Evolutionary conservation across 2,888 invertebrate species (phyloP), one percentile per base, ranked within the genome.

Genomic region (Apodemia mormo): DNA sequence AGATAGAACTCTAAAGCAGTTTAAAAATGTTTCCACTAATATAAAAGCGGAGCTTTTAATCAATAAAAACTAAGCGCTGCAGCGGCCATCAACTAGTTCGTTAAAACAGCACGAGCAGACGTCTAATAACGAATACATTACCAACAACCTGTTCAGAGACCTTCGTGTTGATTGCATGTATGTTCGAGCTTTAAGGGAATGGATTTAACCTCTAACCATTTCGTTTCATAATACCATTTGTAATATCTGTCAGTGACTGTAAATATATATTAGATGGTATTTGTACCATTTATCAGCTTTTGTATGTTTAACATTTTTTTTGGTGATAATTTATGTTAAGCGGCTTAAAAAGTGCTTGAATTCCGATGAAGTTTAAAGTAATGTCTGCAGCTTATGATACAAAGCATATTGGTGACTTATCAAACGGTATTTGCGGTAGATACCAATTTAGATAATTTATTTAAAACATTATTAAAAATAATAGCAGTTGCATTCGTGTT

Each of bases 111-210:
- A 33, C 37, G 61, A 61, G 14, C 52, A n/a, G 61, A 12, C 9
- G 61, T 61, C 61, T 61, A 61, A 61, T 61, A 61, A 61, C 33
- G 83, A 83, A 80, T 80, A 79, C 82, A 79, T 81, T 77, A 76
- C 77, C 73, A 75, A 72, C 78, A 86, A 86, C 86, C 85, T 82
- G 87, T 86, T 86, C 78, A 70, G 72, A 84, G 81, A 81, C 81
- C 83, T 83, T 82, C 78, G 73, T 79, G 78, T 73, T 67, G 77
- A 80, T 71, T 71, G 71, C 67, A 69, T 74, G 73, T 79, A 76
- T 49, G 49, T 81, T 78, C 75, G 78, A 78, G 79, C 76, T 76
- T 76, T 78, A 78, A 76, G 74, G 76, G 78, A 80, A 80, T 74
- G 68, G 65, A 40, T 22, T n/a, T 54, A 54, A 68, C 68, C 68